Base-by-base conservation (phyloP, 2,888 invertebrate species). In the Cataglyphis altisquamis region DNA sequence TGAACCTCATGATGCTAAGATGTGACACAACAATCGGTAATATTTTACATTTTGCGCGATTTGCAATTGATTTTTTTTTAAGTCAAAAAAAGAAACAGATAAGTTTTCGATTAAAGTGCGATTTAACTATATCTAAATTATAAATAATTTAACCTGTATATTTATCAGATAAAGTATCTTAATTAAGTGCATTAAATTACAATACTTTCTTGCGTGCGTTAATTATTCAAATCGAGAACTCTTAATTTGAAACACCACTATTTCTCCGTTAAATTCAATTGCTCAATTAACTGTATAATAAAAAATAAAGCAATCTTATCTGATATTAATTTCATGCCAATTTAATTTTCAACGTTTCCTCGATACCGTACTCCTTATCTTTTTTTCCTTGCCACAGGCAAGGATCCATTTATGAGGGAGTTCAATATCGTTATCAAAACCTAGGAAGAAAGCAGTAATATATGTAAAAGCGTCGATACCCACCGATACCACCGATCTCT, bases 31-130 rank as follows among this genome's bases (percentile, higher is more conserved):
- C 48, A 36, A 57, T 57, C 21, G 32, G 8, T 12, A 45, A 78
- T 32, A 68, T 57, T 36, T 70, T 60, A 29, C 29, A 29, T 39
- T 64, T 55, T 41, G 21, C 25, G 39, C 15, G 67, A 21, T 77
- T 67, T 67, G 45, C 36, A 12, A 36, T 25, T 62, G 45, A 80
- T 45, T 36, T 70, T n/a, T 18, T 70, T 80, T 62, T 70, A 70
- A 36, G 5, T 45, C 21, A 12, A 5, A 18, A 32, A 75, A 48
- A 21, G 12, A 60, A 8, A 60, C 5, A 10, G 18, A 64, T 39
- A 75, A 77, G 70, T 29, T 41, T 67, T 67, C 18, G 60, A 78
- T 78, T 78, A 78, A 78, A 68, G 57, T 68, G 68, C 45, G n/a
- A 78, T 68, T 78, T 70, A 45, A n/a, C n/a, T 8, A 48, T 70